Conservation (phyloP, 2,888 invertebrate species). For the Oscheius sp. region DNA sequence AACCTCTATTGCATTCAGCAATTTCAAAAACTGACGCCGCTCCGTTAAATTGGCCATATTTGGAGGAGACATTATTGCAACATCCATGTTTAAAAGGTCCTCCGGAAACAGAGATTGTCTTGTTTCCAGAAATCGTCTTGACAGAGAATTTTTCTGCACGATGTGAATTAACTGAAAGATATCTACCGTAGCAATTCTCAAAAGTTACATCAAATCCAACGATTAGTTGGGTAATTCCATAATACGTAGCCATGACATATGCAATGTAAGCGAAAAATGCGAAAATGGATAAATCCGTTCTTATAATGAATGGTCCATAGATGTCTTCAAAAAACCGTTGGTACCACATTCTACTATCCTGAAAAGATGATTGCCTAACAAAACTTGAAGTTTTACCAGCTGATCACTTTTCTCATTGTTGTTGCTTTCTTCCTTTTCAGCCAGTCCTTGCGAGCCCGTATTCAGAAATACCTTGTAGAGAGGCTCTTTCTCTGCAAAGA, state of each 20-base stretch:
- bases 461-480: constrained; percentile 1
- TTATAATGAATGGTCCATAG: constrained; percentile 58
- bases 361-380: background rate
- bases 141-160: constrained; percentile 58
- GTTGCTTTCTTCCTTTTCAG: constrained; percentile 2
- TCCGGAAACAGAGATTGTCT: constrained; percentile 50
- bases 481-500: constrained; percentile 16
- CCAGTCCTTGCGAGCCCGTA: constrained; percentile 1
- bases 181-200: background rate
- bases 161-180: constrained; percentile 63
- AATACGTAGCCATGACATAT: constrained; percentile 49
- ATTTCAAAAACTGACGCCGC: constrained; percentile 49
- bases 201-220: constrained; percentile 66
- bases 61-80: constrained; percentile 63
- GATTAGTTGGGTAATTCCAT: constrained; percentile 53
- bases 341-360: constrained; percentile 62
- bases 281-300: constrained; percentile 38
- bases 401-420: constrained; percentile 11
- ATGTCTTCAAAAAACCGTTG: constrained; percentile 65
- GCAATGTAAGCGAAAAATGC: constrained; percentile 48
- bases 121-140: constrained; percentile 59
- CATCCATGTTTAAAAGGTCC: constrained; percentile 57
- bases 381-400: background rate
- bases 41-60: constrained; percentile 49
- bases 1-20: constrained; percentile 56